Percentiles rank a stretch among this genome's conserved stretches.
Conservation (phyloP, 2,888 invertebrate genomes). For the Troilus luridus region DNA sequence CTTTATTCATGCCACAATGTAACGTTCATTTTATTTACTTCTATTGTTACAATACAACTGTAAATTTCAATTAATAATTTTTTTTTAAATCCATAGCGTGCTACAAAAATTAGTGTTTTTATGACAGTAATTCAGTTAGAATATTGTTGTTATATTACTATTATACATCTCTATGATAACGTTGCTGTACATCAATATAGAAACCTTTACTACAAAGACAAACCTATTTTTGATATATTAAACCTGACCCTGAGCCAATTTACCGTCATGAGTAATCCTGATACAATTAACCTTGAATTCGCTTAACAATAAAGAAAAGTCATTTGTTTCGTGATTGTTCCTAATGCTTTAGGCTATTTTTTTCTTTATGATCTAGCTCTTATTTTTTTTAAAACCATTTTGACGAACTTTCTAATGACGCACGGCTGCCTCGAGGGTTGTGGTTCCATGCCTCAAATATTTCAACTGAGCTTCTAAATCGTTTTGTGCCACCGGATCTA, state of each 20-base stretch:
- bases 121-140: no score
- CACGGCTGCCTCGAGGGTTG: neutral
- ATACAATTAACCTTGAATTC: neutral
- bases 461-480: neutral
- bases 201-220: no score
- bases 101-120: no score
- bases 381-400: neutral
- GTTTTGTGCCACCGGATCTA: neutral
- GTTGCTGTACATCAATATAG: no score
- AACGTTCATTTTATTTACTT: no score
- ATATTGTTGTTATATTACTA: no score
- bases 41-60: no score
- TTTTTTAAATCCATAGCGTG: no score
- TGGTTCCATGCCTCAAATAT: neutral
- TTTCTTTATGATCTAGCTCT: neutral
- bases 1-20: no score
- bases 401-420: neutral
- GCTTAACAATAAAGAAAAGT: neutral
- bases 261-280: neutral
- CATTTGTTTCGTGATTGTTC: conserved; percentile 13
- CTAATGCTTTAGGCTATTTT: neutral
- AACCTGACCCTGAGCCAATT: neutral
- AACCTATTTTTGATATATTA: neutral
- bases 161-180: no score
- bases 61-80: no score